A percentile compares a stretch with the other conserved stretches of the same genome.
phyloP scores from a whole-genome alignment of 1,140 invertebrate genomes.

The Leptinotarsa texana region DNA sequence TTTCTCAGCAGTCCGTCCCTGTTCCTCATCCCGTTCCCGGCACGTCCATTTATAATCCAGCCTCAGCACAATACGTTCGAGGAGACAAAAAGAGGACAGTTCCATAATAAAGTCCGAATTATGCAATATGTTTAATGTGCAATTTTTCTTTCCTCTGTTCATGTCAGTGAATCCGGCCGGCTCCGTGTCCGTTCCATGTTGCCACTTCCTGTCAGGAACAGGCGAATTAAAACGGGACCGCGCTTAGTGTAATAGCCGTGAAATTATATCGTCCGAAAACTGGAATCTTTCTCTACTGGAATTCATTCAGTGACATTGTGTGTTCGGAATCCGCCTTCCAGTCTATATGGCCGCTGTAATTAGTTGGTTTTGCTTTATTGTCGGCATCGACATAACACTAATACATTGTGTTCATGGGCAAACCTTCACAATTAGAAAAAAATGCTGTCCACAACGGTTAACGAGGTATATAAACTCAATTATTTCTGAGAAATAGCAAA shows the following conservation, averaged over 20 bases:
- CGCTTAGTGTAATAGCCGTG: constrained; percentile 28
- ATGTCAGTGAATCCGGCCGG: constrained; percentile 23
- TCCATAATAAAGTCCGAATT: constrained; percentile 22
- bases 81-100: constrained; percentile 15
- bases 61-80: constrained; percentile 2
- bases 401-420: too few relatives aligned
- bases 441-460: too few relatives aligned
- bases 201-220: constrained; percentile 27
- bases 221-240: constrained; percentile 25
- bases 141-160: constrained; percentile 26
- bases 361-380: too few relatives aligned
- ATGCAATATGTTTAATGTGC: constrained; percentile 29
- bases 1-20: too few relatives aligned
- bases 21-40: background rate
- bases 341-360: background rate
- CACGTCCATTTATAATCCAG: constrained; percentile 5
- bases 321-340: constrained; percentile 14
- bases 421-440: too few relatives aligned
- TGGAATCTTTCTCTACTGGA: constrained; percentile 21
- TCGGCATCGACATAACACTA: too few relatives aligned
- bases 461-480: too few relatives aligned
- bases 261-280: constrained; percentile 29
- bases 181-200: constrained; percentile 25
- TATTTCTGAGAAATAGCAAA: too few relatives aligned
- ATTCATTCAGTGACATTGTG: constrained; percentile 17